Conservation (phyloP, 2,888 invertebrate genomes). For the Lithophane semibrunnea region DNA sequence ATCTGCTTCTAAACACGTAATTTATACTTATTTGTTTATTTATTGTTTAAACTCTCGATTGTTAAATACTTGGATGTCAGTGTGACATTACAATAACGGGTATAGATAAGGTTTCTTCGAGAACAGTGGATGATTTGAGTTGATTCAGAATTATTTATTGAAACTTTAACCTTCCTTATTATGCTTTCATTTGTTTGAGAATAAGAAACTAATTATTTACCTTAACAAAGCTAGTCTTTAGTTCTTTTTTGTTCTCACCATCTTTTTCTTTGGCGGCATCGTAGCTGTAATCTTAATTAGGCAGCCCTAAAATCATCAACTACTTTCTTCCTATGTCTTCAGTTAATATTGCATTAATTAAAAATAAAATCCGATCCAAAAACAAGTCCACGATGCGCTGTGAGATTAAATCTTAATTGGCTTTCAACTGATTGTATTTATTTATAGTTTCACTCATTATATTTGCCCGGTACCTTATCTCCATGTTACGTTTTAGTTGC, state of each 20-base stretch:
- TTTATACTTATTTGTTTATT: conserved; percentile 48
- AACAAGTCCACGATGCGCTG: conserved; percentile 52
- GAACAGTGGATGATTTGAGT: conserved; percentile 32
- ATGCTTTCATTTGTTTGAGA: background rate
- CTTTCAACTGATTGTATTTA: conserved; percentile 56
- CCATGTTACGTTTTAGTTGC: conserved; percentile 46
- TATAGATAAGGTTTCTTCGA: conserved; percentile 35
- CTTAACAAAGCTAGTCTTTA: background rate
- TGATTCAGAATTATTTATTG: background rate
- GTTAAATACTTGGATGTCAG: conserved; percentile 40
- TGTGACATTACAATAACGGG: conserved; percentile 34
- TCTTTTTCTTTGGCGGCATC: conserved; percentile 11
- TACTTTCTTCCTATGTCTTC: conserved; percentile 38
- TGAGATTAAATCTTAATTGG: conserved; percentile 64
- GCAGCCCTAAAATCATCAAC: conserved; percentile 12
- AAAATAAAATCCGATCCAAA: conserved; percentile 49
- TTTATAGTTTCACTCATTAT: conserved; percentile 54
- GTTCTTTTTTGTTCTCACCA: background rate
- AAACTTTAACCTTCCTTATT: conserved; percentile 12
- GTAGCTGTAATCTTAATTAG: conserved; percentile 17
- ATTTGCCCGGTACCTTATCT: conserved; percentile 47
- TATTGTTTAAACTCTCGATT: conserved; percentile 48
- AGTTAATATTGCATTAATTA: conserved; percentile 48
- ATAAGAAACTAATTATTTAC: background rate
- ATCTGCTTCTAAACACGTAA: conserved; percentile 55